A percentile compares a stretch with the other conserved stretches of the same genome.
Conservation (phyloP, 2,797 vertebrate species). For the Oceanodroma leucorhoa region DNA sequence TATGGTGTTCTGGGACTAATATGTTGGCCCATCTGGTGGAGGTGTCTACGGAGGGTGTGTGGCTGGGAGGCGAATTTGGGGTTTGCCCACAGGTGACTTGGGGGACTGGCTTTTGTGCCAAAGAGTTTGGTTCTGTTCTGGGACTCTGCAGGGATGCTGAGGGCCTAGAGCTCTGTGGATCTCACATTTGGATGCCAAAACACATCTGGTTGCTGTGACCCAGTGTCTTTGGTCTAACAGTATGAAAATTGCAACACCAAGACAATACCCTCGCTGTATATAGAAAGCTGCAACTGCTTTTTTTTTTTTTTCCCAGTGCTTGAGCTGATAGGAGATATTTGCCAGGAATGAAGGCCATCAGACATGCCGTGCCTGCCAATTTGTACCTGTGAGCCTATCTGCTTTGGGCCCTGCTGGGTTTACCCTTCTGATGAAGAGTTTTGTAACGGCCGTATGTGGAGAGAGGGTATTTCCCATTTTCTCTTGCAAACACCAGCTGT, state of each 20-base stretch:
- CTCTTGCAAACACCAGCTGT: neutral
- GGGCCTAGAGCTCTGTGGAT: neutral
- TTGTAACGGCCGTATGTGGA: rapidly evolving
- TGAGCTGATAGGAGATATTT: neutral
- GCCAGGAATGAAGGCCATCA: neutral
- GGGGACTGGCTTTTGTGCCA: neutral
- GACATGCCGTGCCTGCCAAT: neutral
- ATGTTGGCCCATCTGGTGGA: neutral
- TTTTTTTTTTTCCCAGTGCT: neutral
- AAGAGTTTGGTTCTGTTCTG: neutral
- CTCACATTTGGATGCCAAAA: neutral
- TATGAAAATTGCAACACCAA: neutral
- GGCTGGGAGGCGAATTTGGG: neutral
- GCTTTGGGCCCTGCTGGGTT: neutral
- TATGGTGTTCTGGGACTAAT: neutral
- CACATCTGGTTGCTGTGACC: neutral
- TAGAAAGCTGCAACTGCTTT: neutral
- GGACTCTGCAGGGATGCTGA: neutral
- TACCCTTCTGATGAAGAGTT: neutral
- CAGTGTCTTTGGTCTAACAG: neutral
- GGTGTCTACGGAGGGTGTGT: neutral
- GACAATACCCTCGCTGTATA: neutral
- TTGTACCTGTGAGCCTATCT: neutral
- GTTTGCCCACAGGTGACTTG: neutral
- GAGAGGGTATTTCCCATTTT: neutral